Percentiles rank a stretch among this genome's conserved stretches.
Evolutionary conservation across 2,797 vertebrate species (phyloP).

Genomic region (Eidolon dupreanum): DNA sequence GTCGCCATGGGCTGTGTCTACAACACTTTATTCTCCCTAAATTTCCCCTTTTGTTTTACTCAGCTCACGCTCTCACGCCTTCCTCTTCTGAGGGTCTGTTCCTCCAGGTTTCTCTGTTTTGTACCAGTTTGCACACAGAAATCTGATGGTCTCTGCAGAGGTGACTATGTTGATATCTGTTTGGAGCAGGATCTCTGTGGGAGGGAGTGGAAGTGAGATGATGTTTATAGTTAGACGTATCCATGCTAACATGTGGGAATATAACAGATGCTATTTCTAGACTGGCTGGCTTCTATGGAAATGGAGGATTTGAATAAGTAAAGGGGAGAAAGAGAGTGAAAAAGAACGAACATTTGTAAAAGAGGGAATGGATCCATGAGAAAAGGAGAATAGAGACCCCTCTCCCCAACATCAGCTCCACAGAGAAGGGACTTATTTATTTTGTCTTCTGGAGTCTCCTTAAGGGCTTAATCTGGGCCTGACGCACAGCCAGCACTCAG

Average conservation of each 20-base stretch:
- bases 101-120: background rate
- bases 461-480: background rate
- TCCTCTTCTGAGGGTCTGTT: background rate
- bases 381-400: background rate
- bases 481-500: background rate
- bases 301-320: slow-evolving; percentile 2
- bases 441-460: background rate
- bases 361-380: background rate
- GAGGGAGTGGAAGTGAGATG: background rate
- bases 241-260: background rate
- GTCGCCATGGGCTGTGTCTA: background rate
- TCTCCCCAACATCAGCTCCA: background rate
- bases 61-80: background rate
- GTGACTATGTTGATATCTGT: background rate
- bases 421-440: background rate
- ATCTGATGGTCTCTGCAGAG: background rate
- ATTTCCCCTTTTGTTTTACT: background rate
- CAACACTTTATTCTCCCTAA: background rate
- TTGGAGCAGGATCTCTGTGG: background rate
- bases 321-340: background rate
- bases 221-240: background rate
- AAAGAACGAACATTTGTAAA: background rate
- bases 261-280: background rate
- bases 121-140: background rate
- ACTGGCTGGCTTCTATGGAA: slow-evolving; percentile 6